Percentiles rank a stretch among this genome's conserved stretches.
Evolutionary conservation across 2,797 vertebrate genomes (phyloP).

Genomic region (Pseudochromis fuscus): DNA sequence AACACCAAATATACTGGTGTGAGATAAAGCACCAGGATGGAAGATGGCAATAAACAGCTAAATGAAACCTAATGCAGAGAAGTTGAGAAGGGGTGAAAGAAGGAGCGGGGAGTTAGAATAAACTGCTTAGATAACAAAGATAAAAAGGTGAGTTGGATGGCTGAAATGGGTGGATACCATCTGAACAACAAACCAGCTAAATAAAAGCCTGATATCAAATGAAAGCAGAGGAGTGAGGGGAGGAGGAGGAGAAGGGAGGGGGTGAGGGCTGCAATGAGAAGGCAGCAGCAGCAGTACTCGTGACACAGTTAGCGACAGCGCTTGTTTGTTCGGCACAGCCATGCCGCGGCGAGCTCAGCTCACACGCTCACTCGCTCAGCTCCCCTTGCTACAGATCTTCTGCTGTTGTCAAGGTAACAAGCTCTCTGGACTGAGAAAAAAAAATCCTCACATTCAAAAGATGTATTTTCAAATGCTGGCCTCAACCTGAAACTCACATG

Average conservation of each 20-base stretch:
- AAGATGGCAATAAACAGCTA: slow-evolving; percentile 16
- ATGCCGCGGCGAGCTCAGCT: slow-evolving; percentile 67
- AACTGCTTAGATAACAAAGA: slow-evolving; percentile 18
- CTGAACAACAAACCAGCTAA: slow-evolving; percentile 50
- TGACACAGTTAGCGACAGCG: slow-evolving; percentile 81
- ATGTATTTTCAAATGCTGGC: slow-evolving; percentile 71
- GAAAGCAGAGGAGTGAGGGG: slow-evolving; percentile 48
- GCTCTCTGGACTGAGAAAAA: slow-evolving; percentile 70
- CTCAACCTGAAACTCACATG: slow-evolving; percentile 67
- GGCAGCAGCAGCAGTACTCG: slow-evolving; percentile 71
- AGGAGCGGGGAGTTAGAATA: slow-evolving; percentile 20
- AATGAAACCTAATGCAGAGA: slow-evolving; percentile 13
- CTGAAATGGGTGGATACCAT: slow-evolving; percentile 41
- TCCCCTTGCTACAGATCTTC: slow-evolving; percentile 74
- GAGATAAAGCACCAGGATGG: slow-evolving; percentile 18
- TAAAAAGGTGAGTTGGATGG: slow-evolving; percentile 39
- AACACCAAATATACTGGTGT: slow-evolving; percentile 28
- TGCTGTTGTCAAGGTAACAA: slow-evolving; percentile 89
- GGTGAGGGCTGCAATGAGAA: slow-evolving; percentile 61
- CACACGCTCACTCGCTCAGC: slow-evolving; percentile 64
- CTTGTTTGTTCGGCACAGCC: slow-evolving; percentile 80
- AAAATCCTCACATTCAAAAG: slow-evolving; percentile 76
- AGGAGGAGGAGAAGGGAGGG: slow-evolving; percentile 40
- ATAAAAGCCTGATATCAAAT: slow-evolving; percentile 67
- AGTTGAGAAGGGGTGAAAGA: slow-evolving; percentile 13